phyloP scores from a whole-genome alignment of 2,113 vertebrate genomes.

The Rhadina sibilatrix region DNA sequence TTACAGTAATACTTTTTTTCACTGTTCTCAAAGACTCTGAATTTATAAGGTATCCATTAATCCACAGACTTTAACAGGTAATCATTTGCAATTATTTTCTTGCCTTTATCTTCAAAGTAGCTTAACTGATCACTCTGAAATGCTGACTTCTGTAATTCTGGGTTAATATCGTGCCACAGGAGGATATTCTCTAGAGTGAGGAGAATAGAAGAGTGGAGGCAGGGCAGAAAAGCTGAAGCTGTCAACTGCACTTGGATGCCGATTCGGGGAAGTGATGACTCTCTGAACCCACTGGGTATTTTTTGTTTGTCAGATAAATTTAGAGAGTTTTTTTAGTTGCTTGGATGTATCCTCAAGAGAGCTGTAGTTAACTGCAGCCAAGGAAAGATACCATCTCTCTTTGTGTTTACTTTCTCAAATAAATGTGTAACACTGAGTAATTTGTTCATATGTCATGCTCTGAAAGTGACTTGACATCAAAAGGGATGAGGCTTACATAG shows the following conservation, averaged over 20 bases:
- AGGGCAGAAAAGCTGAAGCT: not conserved
- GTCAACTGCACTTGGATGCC: not conserved
- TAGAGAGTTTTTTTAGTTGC: not conserved
- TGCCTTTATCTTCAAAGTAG: not conserved
- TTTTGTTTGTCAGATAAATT: not conserved
- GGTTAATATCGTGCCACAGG: not conserved
- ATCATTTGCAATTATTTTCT: not conserved
- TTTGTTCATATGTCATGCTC: not conserved
- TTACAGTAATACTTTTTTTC: not conserved
- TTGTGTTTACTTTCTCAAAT: not conserved
- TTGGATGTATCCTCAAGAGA: not conserved
- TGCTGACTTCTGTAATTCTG: not conserved
- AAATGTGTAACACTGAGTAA: not conserved
- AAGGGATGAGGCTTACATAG: not conserved
- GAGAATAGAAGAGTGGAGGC: not conserved
- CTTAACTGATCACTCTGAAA: not conserved
- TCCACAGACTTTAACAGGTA: not conserved
- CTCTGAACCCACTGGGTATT: not conserved
- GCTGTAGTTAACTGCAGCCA: not conserved
- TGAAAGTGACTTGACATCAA: not conserved
- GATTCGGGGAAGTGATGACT: not conserved
- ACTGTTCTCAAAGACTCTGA: not conserved
- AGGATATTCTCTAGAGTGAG: not conserved
- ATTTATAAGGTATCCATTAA: not conserved
- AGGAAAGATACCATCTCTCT: not conserved